Conservation (phyloP, 2,113 vertebrate species). For the Megaleporinus macrocephalus region DNA sequence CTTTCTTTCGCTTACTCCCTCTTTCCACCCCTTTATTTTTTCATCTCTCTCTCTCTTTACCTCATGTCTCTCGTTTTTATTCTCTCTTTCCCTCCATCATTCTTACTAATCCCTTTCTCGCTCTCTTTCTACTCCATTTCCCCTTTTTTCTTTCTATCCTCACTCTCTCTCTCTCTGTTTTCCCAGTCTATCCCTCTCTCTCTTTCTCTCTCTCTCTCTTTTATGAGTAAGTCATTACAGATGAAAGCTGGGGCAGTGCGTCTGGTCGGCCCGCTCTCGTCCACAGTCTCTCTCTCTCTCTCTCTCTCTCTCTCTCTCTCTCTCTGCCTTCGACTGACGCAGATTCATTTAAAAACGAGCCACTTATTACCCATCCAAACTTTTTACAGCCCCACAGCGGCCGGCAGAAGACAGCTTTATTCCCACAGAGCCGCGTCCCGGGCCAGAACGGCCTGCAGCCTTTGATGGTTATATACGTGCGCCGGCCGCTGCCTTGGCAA, state of each 20-base stretch:
- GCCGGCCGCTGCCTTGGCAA: slow-evolving; percentile 51
- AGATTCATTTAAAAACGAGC: slow-evolving; percentile 57
- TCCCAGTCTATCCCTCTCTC: neutral
- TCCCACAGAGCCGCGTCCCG: slow-evolving; percentile 37
- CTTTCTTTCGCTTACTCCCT: slow-evolving; percentile 51
- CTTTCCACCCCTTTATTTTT: too few relatives aligned
- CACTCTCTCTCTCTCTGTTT: neutral
- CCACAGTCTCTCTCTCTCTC: slow-evolving; percentile 3
- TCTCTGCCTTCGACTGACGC: slow-evolving; percentile 46
- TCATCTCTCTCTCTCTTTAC: slow-evolving; percentile 3
- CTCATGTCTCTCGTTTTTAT: neutral
- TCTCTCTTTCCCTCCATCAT: neutral
- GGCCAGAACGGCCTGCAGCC: slow-evolving; percentile 44
- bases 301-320: slow-evolving; percentile 5
- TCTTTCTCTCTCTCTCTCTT: slow-evolving; percentile 35
- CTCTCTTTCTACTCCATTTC: slow-evolving; percentile 48
- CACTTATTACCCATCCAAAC: slow-evolving; percentile 59
- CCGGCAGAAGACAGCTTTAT: slow-evolving; percentile 63
- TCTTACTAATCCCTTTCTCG: neutral
- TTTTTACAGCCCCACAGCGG: slow-evolving; percentile 56
- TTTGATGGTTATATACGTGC: slow-evolving; percentile 59
- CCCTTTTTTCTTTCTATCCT: slow-evolving; percentile 47
- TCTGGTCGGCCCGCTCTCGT: slow-evolving; percentile 32
- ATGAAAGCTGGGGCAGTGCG: slow-evolving; percentile 65
- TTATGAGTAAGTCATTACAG: slow-evolving; percentile 58